Percentiles rank a stretch among this genome's conserved stretches.
Conservation (phyloP, 2,797 vertebrate genomes). For the Hephaestus fuliginosus region DNA sequence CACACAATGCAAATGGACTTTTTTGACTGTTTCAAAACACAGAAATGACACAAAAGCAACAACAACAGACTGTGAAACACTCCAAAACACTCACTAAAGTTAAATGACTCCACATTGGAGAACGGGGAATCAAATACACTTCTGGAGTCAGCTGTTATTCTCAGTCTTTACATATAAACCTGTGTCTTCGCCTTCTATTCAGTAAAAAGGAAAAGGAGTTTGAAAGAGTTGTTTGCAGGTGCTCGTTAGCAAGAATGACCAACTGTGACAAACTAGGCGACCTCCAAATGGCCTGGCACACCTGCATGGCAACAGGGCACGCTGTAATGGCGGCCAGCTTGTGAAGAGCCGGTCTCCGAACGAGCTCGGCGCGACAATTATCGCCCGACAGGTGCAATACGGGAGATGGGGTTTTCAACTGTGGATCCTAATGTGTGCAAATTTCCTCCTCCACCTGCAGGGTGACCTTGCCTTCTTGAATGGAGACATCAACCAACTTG, state of each 20-base stretch:
- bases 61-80: neutral
- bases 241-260: neutral
- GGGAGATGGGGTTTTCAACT: neutral
- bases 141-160: neutral
- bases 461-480: neutral
- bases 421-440: neutral
- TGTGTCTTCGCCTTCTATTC: slow-evolving; percentile 6
- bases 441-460: no score
- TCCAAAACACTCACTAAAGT: no score
- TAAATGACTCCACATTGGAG: slow-evolving; percentile 3
- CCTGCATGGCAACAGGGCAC: neutral
- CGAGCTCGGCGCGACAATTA: neutral
- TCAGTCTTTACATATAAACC: slow-evolving; percentile 1
- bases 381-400: neutral
- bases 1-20: neutral
- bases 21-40: neutral
- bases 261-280: neutral
- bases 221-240: neutral
- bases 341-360: neutral
- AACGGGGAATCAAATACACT: slow-evolving; percentile 1
- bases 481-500: neutral
- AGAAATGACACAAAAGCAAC: neutral
- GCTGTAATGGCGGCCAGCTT: neutral
- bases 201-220: neutral
- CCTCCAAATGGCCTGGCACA: slow-evolving; percentile 10